Evolutionary conservation across 2,797 vertebrate genomes (phyloP), one percentile per base, ranked within the genome.

Genomic region (Spinus olivaceus): DNA sequence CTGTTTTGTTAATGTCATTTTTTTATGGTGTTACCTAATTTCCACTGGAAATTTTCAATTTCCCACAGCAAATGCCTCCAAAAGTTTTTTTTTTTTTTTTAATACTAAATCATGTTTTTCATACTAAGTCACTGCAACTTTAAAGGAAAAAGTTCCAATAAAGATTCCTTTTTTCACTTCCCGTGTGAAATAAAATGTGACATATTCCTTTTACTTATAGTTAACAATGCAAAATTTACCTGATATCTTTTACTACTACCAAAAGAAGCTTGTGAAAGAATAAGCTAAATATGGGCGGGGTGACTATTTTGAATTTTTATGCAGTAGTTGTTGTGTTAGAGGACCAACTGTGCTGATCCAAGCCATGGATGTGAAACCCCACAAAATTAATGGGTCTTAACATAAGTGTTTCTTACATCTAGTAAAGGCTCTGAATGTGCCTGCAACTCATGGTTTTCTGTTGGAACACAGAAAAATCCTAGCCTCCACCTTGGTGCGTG

Each of bases 21-120:
- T 90, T 93, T 93, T 85, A 53, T 87, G 64, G 21, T 5, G 9
- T 87, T 91, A 53, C 41, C 86, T 87, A 72, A 87, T 83, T 92
- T 95, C 69, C 47, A 72, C 42, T 88, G 92, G 91, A 95, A 95
- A 94, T 88, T 79, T 95, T 95, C 77, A 77, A 91, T 92, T 96
- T 96, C 79, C 61, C 4, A 2, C 18, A 61, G 85, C 25, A 86
- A 44, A 78, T 42, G 30, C 33, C 53, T 82, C 60, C 37, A 41
- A 42, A 87, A 72, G 6, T 32, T 4, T 89, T 8, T 92, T 25
- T 53, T 25, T 53, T 89, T 8, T 92, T 49, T 54, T 56, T 85
- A 87, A 14, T 60, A 28, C 11, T 11, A 13, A 64, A 39, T 57
- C 14, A 9, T 73, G 20, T 57, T 93, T 85, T 91, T 41, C 4